Percentiles rank a stretch among this genome's conserved stretches.
Evolutionary conservation across 2,113 vertebrate genomes (phyloP).

Genomic region (Macquaria ambigua): DNA sequence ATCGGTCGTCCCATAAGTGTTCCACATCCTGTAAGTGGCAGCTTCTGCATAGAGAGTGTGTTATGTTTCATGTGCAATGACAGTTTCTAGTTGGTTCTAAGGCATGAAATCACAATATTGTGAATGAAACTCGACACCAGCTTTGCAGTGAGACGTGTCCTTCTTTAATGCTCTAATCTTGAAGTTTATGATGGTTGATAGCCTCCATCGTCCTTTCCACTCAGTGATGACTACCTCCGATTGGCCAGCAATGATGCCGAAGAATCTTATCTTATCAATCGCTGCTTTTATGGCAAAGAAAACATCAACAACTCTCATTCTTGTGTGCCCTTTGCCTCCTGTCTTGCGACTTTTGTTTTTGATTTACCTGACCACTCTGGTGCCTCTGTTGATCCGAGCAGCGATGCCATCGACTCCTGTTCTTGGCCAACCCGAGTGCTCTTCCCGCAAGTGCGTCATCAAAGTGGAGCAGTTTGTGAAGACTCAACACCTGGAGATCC

Average conservation of each 20-base stretch:
- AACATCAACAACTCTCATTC: background rate
- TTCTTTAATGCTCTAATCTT: background rate
- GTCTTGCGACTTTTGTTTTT: background rate
- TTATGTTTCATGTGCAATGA: background rate
- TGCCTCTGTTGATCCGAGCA: slow-evolving; percentile 38
- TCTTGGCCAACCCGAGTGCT: slow-evolving; percentile 52
- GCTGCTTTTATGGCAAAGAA: background rate
- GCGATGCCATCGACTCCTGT: slow-evolving; percentile 63
- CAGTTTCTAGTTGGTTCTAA: background rate
- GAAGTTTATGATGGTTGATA: background rate
- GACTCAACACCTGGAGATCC: slow-evolving; percentile 67
- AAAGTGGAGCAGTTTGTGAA: slow-evolving; percentile 9
- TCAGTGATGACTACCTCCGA: background rate
- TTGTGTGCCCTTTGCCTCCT: background rate
- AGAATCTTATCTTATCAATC: background rate
- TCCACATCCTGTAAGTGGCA: background rate
- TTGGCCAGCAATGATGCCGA: background rate
- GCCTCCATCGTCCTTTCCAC: background rate
- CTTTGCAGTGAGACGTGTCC: background rate
- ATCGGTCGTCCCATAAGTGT: background rate
- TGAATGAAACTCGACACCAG: background rate
- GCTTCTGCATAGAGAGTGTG: background rate
- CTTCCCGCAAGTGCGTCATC: slow-evolving; percentile 64
- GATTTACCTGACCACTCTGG: background rate
- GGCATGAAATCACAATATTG: background rate